Evolutionary conservation across 2,797 vertebrate species (phyloP).

Genomic region (Acestrorhynchus altus): DNA sequence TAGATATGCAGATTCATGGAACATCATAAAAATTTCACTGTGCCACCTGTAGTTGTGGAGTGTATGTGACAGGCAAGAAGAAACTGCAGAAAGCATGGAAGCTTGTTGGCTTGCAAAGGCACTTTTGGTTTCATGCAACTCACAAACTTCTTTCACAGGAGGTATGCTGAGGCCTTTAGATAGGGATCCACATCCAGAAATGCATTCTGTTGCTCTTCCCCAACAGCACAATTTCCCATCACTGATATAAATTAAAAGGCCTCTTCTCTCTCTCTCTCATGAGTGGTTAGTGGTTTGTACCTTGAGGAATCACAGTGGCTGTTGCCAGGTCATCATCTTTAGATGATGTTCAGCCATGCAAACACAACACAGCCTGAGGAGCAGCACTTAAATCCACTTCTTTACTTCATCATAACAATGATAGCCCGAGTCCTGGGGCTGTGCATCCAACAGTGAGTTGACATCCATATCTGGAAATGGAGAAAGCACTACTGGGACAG

Average conservation of each 20-base stretch:
- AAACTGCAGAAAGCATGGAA: no score
- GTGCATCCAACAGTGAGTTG: neutral
- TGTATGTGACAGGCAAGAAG: no score
- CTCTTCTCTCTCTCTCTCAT: neutral
- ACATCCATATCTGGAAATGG: neutral
- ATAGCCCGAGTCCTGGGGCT: neutral
- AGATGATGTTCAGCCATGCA: slow-evolving; percentile 66
- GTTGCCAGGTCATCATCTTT: slow-evolving; percentile 66
- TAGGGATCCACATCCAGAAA: neutral
- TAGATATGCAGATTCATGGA: no score
- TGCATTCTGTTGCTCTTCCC: slow-evolving; percentile 29
- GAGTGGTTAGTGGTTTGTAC: slow-evolving; percentile 26
- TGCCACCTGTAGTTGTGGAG: no score
- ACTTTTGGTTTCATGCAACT: no score
- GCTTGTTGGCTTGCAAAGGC: no score
- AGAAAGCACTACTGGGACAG: neutral
- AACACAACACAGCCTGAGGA: slow-evolving; percentile 39
- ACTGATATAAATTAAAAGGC: neutral
- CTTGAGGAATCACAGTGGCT: slow-evolving; percentile 62
- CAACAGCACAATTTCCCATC: slow-evolving; percentile 24
- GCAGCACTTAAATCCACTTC: neutral
- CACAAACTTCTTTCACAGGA: no score
- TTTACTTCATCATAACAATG: slow-evolving; percentile 24
- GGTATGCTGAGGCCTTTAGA: no score
- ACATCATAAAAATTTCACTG: no score